A percentile compares a stretch with the other conserved stretches of the same genome.
Evolutionary conservation across 2,797 vertebrate species (phyloP).

Genomic region (Esox masquinongy): DNA sequence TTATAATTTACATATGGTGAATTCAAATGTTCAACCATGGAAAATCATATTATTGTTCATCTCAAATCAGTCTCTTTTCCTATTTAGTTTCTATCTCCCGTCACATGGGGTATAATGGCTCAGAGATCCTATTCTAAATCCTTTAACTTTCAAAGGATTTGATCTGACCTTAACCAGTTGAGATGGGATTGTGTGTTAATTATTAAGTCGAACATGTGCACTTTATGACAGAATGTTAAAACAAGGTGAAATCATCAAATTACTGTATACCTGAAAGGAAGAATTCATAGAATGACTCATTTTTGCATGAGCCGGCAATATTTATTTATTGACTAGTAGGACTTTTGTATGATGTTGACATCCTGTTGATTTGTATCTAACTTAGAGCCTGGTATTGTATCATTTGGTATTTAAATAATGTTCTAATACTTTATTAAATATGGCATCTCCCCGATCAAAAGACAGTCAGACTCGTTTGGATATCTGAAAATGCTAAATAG

Average conservation of each 20-base stretch:
- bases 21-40: neutral
- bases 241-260: neutral
- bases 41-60: neutral
- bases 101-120: neutral
- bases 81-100: neutral
- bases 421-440: neutral
- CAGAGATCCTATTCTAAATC: neutral
- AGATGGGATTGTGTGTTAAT: neutral
- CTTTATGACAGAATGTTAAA: neutral
- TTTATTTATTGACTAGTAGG: neutral
- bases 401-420: neutral
- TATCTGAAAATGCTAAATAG: neutral
- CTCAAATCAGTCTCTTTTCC: neutral
- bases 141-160: neutral
- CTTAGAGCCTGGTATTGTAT: neutral
- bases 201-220: neutral
- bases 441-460: neutral
- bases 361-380: neutral
- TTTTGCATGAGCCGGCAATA: neutral
- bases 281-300: neutral
- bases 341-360: neutral
- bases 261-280: neutral
- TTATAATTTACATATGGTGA: neutral
- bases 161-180: neutral
- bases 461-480: neutral